These are phyloP conservation scores for Cyprinus carpio DNA, from an alignment of 2,113 vertebrate species.

Conservation along the genomic window DNA sequence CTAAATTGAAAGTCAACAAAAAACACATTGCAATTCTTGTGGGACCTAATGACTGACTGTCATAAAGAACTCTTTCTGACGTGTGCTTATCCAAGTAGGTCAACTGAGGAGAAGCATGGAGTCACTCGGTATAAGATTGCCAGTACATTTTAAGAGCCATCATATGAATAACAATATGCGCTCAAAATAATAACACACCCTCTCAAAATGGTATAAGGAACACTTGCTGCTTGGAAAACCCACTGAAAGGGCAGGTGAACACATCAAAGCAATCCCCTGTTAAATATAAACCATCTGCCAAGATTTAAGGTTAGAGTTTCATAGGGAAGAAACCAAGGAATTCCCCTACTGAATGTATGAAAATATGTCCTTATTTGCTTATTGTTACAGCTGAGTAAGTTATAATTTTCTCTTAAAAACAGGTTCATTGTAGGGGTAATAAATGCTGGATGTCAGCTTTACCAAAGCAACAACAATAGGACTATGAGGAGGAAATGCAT, in stretches of 20 bases:
- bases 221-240: background rate
- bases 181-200: background rate
- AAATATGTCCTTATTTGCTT: background rate
- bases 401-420: background rate
- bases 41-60: background rate
- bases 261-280: background rate
- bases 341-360: background rate
- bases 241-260: background rate
- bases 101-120: background rate
- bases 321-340: background rate
- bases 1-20: too few species aligned
- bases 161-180: background rate
- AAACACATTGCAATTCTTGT: too few species aligned
- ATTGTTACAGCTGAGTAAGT: background rate
- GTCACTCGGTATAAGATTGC: background rate
- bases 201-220: background rate
- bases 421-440: background rate
- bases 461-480: background rate
- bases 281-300: slow-evolving; percentile 6
- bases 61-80: background rate
- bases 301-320: background rate
- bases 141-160: background rate
- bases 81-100: background rate
- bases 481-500: background rate
- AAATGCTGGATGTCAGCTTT: background rate